Evolutionary conservation across 1,140 invertebrate species (phyloP).

Genomic region (Calosoma granatense): DNA sequence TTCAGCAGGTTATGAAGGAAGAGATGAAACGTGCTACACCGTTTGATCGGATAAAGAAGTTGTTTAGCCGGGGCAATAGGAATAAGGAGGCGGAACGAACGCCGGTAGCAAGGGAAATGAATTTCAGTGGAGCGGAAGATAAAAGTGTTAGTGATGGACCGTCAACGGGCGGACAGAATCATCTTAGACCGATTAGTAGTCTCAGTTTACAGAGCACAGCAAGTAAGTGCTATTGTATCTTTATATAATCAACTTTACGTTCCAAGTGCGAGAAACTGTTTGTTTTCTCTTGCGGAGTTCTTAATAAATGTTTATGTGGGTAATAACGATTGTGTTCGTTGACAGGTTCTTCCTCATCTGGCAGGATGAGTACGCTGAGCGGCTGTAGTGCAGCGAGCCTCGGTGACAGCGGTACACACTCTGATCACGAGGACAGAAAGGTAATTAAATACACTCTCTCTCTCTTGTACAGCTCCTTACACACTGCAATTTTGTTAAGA

Average conservation of each 20-base stretch:
- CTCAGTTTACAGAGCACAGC: slow-evolving; percentile 61
- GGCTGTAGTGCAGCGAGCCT: slow-evolving; percentile 63
- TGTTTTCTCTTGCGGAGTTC: slow-evolving; percentile 10
- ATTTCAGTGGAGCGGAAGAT: background rate
- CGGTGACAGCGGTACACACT: slow-evolving; percentile 74
- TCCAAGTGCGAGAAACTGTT: slow-evolving; percentile 6
- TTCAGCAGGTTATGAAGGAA: slow-evolving; percentile 62
- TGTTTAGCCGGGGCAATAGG: slow-evolving; percentile 53
- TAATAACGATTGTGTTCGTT: too few relatives aligned
- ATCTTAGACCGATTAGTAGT: slow-evolving; percentile 55
- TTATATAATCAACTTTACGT: background rate
- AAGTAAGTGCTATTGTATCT: slow-evolving; percentile 39
- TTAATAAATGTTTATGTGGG: too few relatives aligned
- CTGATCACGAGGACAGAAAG: slow-evolving; percentile 67
- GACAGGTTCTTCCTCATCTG: slow-evolving; percentile 17
- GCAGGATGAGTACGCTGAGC: slow-evolving; percentile 66
- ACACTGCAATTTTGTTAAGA: background rate
- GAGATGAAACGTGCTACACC: slow-evolving; percentile 59
- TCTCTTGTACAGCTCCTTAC: too few relatives aligned
- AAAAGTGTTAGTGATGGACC: slow-evolving; percentile 11
- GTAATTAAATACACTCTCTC: too few relatives aligned
- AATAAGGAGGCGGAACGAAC: slow-evolving; percentile 16
- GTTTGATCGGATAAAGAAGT: slow-evolving; percentile 65
- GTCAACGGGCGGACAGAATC: slow-evolving; percentile 14
- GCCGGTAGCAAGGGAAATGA: slow-evolving; percentile 30